These are phyloP conservation scores for Cephalopholis sonnerati DNA, from an alignment of 2,113 vertebrate genomes.

Conservation along the genomic window DNA sequence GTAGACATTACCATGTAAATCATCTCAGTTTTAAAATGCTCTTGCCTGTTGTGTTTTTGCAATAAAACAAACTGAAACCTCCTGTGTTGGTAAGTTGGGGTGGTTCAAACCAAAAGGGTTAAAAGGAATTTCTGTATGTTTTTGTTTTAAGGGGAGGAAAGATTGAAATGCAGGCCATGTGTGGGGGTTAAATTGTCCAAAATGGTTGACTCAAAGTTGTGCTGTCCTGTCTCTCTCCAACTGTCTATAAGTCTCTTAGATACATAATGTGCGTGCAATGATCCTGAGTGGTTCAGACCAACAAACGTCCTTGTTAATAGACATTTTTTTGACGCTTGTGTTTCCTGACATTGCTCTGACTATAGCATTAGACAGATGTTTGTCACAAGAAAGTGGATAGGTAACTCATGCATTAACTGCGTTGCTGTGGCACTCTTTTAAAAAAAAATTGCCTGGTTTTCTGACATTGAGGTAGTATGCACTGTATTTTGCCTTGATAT, in stretches of 20 bases:
- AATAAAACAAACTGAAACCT: conserved; percentile 99
- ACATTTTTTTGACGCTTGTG: conserved; percentile 39
- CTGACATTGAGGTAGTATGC: conserved; percentile 79
- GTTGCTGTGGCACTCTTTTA: conserved; percentile 68
- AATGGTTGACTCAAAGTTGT: conserved; percentile 75
- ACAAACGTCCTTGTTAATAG: conserved; percentile 57
- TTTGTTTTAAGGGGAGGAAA: conserved; percentile 27
- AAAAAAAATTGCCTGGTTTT: conserved; percentile 61
- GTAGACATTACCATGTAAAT: conserved; percentile 99
- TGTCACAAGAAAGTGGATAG: conserved; percentile 54
- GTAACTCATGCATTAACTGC: conserved; percentile 70
- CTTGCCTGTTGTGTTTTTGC: conserved; percentile 98
- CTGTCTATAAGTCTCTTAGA: conserved; percentile 78
- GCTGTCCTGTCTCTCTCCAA: conserved; percentile 84
- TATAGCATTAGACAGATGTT: conserved; percentile 64
- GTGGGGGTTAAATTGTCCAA: conserved; percentile 56
- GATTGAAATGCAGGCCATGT: conserved; percentile 36
- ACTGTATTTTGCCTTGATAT: conserved; percentile 81
- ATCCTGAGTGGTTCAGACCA: conserved; percentile 61
- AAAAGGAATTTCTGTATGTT: conserved; percentile 65
- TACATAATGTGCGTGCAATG: conserved; percentile 48
- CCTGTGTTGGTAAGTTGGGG: conserved; percentile 99
- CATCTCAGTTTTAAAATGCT: conserved; percentile 99
- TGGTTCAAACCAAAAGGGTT: conserved; percentile 84
- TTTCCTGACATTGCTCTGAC: conserved; percentile 63